phyloP scores from a whole-genome alignment of 1,140 invertebrate species.

The Steinernema feltiae region DNA sequence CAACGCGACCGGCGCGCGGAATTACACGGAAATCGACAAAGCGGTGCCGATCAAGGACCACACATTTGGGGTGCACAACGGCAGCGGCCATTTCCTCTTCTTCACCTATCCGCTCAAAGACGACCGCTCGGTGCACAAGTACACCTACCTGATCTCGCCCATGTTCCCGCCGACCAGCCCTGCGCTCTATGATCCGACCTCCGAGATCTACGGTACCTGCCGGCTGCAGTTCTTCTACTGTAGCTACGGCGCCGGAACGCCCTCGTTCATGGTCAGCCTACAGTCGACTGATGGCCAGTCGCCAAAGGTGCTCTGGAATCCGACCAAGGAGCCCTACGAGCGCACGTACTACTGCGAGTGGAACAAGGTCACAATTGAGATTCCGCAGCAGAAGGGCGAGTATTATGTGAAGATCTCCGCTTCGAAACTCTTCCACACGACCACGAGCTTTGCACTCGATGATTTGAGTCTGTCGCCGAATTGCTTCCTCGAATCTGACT shows the following conservation, averaged over 20 bases:
- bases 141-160: not conserved
- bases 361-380: not conserved
- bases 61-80: not conserved
- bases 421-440: not conserved
- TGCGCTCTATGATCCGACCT: not conserved
- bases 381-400: not conserved
- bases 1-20: not conserved
- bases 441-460: not conserved
- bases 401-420: not conserved
- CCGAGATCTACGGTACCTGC: not conserved
- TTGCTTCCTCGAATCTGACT: not conserved
- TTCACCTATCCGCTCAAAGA: not conserved
- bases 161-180: conserved; percentile 5
- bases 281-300: not conserved
- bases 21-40: not conserved
- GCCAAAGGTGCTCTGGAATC: not conserved
- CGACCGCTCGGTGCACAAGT: not conserved
- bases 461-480: not conserved
- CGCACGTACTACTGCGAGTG: not conserved
- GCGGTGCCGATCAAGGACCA: not conserved
- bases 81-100: not conserved
- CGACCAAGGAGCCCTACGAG: conserved; percentile 2
- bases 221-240: not conserved
- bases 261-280: not conserved
- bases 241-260: not conserved